These are phyloP conservation scores for Sardinella longiceps DNA, from an alignment of 2,797 vertebrate genomes.

Conservation along the genomic window DNA sequence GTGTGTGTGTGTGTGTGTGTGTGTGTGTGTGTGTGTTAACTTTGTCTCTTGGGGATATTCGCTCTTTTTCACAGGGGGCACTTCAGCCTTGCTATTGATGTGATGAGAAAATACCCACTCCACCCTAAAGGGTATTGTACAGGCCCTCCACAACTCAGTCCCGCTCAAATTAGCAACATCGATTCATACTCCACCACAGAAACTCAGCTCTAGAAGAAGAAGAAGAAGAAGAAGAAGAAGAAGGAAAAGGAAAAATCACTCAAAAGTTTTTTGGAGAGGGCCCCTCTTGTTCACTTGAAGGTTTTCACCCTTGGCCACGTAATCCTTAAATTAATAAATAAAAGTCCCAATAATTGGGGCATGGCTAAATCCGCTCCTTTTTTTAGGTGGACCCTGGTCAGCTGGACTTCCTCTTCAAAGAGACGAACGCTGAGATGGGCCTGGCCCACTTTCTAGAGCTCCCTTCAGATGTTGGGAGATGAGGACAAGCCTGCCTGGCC, in stretches of 20 bases:
- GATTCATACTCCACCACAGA: background rate
- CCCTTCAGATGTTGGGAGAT: slow-evolving; percentile 71
- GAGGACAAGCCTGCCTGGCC: slow-evolving; percentile 64
- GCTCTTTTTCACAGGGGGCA: slow-evolving; percentile 65
- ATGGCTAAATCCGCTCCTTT: slow-evolving; percentile 31
- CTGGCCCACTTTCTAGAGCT: slow-evolving; percentile 67
- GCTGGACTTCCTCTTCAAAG: slow-evolving; percentile 26
- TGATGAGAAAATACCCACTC: slow-evolving; percentile 72
- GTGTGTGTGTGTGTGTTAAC: slow-evolving; percentile 49
- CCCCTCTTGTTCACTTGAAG: slow-evolving; percentile 1
- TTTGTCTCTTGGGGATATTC: slow-evolving; percentile 57
- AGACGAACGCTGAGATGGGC: slow-evolving; percentile 38
- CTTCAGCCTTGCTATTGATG: slow-evolving; percentile 72
- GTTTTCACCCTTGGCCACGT: slow-evolving; percentile 1
- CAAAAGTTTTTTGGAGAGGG: slow-evolving; percentile 12
- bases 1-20: slow-evolving; percentile 19
- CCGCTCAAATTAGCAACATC: background rate
- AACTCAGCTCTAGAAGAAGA: no score
- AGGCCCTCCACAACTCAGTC: background rate
- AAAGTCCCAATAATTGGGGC: slow-evolving; percentile 29
- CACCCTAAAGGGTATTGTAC: slow-evolving; percentile 74
- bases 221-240: background rate
- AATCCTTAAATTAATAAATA: slow-evolving; percentile 24
- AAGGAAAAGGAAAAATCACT: background rate
- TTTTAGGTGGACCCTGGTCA: slow-evolving; percentile 35